Percentiles rank a stretch among this genome's conserved stretches.
Evolutionary conservation across 2,888 invertebrate species (phyloP).

Genomic region (Psococerastis gibbosa): DNA sequence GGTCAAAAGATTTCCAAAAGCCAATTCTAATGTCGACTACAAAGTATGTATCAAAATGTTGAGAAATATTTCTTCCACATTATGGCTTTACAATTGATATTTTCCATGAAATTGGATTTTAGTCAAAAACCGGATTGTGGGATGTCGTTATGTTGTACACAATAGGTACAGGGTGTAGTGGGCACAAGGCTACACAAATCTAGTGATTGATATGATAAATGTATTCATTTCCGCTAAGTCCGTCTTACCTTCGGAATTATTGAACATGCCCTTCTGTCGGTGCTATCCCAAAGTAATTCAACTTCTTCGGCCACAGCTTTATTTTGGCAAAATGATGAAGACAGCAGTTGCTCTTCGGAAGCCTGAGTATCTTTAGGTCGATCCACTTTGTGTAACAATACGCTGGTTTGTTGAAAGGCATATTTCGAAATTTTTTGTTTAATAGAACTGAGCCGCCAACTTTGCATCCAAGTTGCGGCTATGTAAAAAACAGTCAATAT

Average conservation of each 20-base stretch:
- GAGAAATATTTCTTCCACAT: too few species aligned
- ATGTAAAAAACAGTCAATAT: slow-evolving; percentile 65
- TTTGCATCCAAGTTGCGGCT: slow-evolving; percentile 64
- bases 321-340: slow-evolving; percentile 21
- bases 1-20: too few species aligned
- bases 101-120: too few species aligned
- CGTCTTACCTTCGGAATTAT: slow-evolving; percentile 34
- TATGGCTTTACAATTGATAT: too few species aligned
- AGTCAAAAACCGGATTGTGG: too few species aligned
- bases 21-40: too few species aligned
- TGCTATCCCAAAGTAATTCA: slow-evolving; percentile 37
- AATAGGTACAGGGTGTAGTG: too few species aligned
- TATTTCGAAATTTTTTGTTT: slow-evolving; percentile 38
- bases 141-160: too few species aligned
- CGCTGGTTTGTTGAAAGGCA: slow-evolving; percentile 19
- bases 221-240: background rate
- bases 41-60: too few species aligned
- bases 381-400: slow-evolving; percentile 21
- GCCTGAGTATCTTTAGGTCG: slow-evolving; percentile 3
- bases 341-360: slow-evolving; percentile 15
- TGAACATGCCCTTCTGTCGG: slow-evolving; percentile 32
- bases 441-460: slow-evolving; percentile 54
- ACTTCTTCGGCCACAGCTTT: slow-evolving; percentile 29
- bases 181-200: too few species aligned
- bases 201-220: too few species aligned